Conservation (phyloP, 2,888 invertebrate species). For the Phania funesta region DNA sequence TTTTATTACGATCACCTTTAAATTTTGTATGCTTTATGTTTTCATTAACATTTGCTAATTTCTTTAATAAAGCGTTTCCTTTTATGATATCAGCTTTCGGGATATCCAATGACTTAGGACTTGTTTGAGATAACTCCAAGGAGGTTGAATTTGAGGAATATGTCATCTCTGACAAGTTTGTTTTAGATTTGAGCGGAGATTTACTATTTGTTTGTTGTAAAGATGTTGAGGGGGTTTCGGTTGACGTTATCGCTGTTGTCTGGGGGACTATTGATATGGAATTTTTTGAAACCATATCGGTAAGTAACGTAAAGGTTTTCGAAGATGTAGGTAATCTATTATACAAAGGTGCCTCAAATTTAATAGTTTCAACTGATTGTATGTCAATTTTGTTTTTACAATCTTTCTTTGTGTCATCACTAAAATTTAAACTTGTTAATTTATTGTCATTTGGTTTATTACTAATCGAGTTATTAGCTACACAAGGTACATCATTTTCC, state of each 20-base stretch:
- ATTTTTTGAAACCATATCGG: not conserved
- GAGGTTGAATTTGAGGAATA: too few species aligned
- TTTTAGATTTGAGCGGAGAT: not conserved
- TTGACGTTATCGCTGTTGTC: not conserved
- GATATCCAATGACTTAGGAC: not conserved
- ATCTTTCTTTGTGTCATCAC: not conserved
- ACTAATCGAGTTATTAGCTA: not conserved
- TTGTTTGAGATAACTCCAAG: not conserved
- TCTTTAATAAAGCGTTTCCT: conserved; percentile 37
- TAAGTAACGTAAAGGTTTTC: not conserved
- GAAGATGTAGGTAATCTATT: conserved; percentile 8
- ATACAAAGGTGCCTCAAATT: not conserved
- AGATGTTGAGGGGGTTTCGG: not conserved
- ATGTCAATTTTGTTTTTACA: conserved; percentile 51
- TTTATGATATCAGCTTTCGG: conserved; percentile 52
- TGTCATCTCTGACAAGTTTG: too few species aligned
- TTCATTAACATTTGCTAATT: conserved; percentile 1
- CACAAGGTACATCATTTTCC: not conserved
- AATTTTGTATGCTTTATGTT: too few species aligned
- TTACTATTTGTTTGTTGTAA: not conserved
- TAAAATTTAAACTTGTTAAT: not conserved
- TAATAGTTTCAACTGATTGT: conserved; percentile 57
- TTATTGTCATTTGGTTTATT: not conserved
- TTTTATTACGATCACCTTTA: not conserved
- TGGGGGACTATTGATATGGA: not conserved